Base-by-base conservation (phyloP, 2,113 vertebrate genomes). In the Pleuronectes platessa region DNA sequence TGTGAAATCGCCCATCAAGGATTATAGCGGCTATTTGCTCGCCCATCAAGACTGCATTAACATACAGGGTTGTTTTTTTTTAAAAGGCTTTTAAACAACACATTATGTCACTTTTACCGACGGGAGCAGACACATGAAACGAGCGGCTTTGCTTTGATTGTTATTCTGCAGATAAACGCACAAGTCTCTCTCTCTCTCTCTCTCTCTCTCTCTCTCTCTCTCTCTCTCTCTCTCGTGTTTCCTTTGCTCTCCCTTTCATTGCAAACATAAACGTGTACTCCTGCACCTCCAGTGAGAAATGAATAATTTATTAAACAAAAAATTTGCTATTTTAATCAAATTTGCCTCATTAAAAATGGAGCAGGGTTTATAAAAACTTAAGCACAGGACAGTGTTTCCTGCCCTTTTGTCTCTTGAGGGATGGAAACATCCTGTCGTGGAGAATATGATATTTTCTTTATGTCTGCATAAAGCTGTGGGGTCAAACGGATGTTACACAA, bases 221-320 rank as follows among this genome's bases (percentile, higher is more conserved):
- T 31, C 27, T 31, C 27, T 31, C 27, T 31, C 27, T 31, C 27
- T 5, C 27, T 5, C 27, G 4, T 31, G 27, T 31, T 4, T 31
- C 27, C 6, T 7, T 31, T 31, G 5, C 35, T 31, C 0, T 24
- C 37, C 20, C 45, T 83, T 76, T 76, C 70, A 79, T 84, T 83
- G 61, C 51, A 47, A 51, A 37, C 26, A n/a, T 70, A 67, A 74
- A 63, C 71, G 73, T 53, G n/a, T 42, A 13, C 40, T 42, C 61
- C 47, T 40, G 60, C 49, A 66, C 53, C 63, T 71, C 63, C 12
- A 56, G 14, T 21, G 55, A 35, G 59, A 56, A 18, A 79, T 74
- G 4, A 84, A 89, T 76, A 59, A 81, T 78, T 53, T 55, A 83
- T 78, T 20, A 64, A 67, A 67, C 12, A 61, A 71, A 27, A 27